These are phyloP conservation scores for Girardia tigrina DNA, from an alignment of 2,888 invertebrate genomes.

Conservation along the genomic window DNA sequence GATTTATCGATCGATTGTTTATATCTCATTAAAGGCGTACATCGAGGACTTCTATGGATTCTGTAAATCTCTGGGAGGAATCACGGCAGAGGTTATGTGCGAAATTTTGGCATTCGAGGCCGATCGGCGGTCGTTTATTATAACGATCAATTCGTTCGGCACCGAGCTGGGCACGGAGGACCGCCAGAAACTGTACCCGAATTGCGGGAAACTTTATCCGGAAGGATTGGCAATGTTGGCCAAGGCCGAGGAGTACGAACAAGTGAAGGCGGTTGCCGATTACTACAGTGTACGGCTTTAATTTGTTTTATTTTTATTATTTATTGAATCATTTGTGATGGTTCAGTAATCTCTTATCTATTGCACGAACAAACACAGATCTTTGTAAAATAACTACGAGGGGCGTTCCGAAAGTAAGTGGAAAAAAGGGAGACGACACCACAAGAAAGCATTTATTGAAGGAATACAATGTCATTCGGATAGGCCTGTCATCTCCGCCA, in stretches of 20 bases:
- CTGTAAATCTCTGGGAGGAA: slow-evolving; percentile 79
- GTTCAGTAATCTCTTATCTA: no score
- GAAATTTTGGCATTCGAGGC: slow-evolving; percentile 99
- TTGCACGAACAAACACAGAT: no score
- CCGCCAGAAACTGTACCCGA: slow-evolving; percentile 83
- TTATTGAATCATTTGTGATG: no score
- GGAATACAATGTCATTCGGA: no score
- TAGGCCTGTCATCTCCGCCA: no score
- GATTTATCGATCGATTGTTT: no score
- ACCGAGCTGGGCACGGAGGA: slow-evolving; percentile 97
- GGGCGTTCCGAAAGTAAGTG: no score
- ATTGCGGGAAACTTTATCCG: slow-evolving; percentile 86
- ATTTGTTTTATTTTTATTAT: no score
- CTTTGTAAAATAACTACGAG: no score
- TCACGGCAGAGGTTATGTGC: slow-evolving; percentile 96
- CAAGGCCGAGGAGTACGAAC: slow-evolving; percentile 93
- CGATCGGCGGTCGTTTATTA: slow-evolving; percentile 93
- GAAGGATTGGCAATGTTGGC: slow-evolving; percentile 85
- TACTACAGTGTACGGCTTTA: slow-evolving; percentile 83
- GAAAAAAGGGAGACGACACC: no score
- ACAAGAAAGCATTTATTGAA: no score
- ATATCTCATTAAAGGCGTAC: slow-evolving; percentile 49
- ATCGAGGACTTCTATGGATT: slow-evolving; percentile 78
- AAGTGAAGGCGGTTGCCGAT: slow-evolving; percentile 93
- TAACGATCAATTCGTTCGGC: slow-evolving; percentile 97